These are phyloP conservation scores for Phyllostomus discolor DNA, from an alignment of 2,113 vertebrate species.

Conservation along the genomic window DNA sequence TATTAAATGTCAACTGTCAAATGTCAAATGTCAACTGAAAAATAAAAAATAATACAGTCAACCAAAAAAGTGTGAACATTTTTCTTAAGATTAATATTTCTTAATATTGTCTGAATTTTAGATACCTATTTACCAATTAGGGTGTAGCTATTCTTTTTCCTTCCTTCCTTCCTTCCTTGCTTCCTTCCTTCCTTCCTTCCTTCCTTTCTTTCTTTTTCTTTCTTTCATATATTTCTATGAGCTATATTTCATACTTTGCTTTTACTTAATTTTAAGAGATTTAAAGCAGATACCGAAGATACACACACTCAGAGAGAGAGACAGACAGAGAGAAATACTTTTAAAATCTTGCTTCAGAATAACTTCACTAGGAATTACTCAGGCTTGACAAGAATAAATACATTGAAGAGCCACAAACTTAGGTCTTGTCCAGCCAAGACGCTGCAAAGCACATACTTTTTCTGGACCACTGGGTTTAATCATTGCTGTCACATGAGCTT, in stretches of 20 bases:
- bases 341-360: not conserved
- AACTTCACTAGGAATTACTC: not conserved
- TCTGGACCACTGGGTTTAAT: not conserved
- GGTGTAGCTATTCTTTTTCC: not conserved
- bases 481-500: not conserved
- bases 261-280: not conserved
- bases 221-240: not conserved
- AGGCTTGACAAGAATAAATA: not conserved
- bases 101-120: not conserved
- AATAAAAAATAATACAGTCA: not conserved
- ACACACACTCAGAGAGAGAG: not conserved
- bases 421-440: not conserved
- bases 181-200: not conserved
- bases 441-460: not conserved
- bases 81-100: not conserved
- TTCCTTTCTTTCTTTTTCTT: not conserved
- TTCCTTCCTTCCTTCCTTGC: too few relatives aligned
- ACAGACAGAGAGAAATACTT: not conserved
- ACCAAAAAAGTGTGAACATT: not conserved
- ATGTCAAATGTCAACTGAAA: not conserved
- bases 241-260: not conserved
- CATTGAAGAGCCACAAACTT: not conserved
- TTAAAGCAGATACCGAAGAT: not conserved
- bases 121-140: not conserved
- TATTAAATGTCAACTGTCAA: not conserved